Conservation (phyloP, 2,888 invertebrate species). For the Strigamia maritima region DNA sequence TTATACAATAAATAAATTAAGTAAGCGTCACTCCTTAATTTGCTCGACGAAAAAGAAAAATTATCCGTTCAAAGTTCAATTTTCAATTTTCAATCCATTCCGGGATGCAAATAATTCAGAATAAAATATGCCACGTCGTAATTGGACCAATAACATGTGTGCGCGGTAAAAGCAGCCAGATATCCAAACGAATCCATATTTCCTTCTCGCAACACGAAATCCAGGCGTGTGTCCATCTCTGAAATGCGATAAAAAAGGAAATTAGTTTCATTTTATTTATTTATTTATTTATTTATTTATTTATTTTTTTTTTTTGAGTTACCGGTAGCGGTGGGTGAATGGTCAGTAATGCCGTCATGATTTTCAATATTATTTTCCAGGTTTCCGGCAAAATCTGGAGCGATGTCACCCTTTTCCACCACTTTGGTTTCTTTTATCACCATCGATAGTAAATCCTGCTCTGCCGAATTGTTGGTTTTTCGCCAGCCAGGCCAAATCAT, state of each 20-base stretch:
- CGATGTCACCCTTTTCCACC: not conserved
- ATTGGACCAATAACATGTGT: conserved; percentile 65
- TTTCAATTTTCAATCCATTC: conserved; percentile 45
- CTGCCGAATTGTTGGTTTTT: not conserved
- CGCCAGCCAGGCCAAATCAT: conserved; percentile 35
- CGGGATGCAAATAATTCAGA: conserved; percentile 57
- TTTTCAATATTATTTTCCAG: not conserved
- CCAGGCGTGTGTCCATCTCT: conserved; percentile 61
- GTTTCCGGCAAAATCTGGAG: not conserved
- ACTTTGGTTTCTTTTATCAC: conserved; percentile 15
- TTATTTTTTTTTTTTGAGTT: not conserved
- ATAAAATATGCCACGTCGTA: conserved; percentile 64
- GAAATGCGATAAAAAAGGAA: no score
- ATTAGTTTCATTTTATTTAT: no score
- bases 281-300: not conserved
- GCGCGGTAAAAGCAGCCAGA: conserved; percentile 61
- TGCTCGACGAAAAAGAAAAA: not conserved
- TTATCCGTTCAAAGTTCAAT: not conserved
- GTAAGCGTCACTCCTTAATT: not conserved
- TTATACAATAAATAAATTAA: not conserved
- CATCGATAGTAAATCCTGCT: conserved; percentile 19
- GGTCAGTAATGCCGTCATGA: not conserved
- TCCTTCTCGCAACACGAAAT: conserved; percentile 61
- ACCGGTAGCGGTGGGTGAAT: not conserved
- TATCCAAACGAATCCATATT: conserved; percentile 59